Evolutionary conservation across 92 coral and sea anemone species (phyloP), one percentile per base, ranked within the genome.

Genomic region (Bergia sp.): DNA sequence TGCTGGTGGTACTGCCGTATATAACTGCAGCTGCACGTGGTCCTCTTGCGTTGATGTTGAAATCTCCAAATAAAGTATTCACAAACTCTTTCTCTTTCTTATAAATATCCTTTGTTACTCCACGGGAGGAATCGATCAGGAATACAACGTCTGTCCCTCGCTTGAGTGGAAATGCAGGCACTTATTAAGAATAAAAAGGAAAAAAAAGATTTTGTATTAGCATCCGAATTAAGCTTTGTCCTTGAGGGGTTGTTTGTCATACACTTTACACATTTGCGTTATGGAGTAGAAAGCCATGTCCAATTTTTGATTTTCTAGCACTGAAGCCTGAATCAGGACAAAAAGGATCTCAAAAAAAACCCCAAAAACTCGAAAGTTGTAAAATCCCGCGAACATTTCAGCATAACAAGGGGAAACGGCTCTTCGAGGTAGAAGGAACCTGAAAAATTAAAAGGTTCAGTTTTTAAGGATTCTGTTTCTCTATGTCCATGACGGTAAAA

Each of bases 141-240:
- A 94, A 91, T 1, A 94, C 94, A 21, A 94, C 82, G 86, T 94
- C 96, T 43, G 97, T 93, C 15, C 91, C 50, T n/a, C 36, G 44
- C 18, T 86, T 61, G 16, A 81, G 85, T 61, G 85, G 85, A 65
- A 49, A 61, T 57, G 85, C 72, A 81, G 85, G 85, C 16, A 81
- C 85, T 81, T 15, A 18, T 5, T 7, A 16, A 20, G 29, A 29
- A 29, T 29, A 29, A 29, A 29, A 29, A 29, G 29, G 0, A 58
- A 61, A 61, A 36, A 39, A 39, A 3, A 37, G 23, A 64, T 15
- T 80, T 44, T 20, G 36, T 41, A 29, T 77, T 44, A 77, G 81
- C 37, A 77, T 37, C 5, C 7, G 0, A 73, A 20, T 5, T 37
- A 73, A 73, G 8, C 16, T 7, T 12, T 73, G 2, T 37, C 6